Conservation (phyloP, 1,140 invertebrate genomes). For the Drosophila punjabiensis region DNA sequence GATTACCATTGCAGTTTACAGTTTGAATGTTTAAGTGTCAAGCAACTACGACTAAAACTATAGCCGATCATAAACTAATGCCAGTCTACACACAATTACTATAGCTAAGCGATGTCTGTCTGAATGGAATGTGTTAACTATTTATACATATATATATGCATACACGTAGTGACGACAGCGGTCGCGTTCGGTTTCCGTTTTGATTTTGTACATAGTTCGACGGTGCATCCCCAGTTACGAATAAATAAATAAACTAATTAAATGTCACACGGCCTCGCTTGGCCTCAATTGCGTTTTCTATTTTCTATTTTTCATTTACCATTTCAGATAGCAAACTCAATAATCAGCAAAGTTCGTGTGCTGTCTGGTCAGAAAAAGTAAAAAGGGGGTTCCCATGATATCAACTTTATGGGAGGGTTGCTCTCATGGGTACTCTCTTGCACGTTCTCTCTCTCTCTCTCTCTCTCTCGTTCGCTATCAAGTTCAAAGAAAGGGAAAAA, state of each 20-base stretch:
- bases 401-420: neutral
- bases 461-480: too few species aligned
- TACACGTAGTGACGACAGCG: neutral
- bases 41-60: slow-evolving; percentile 24
- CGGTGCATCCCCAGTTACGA: slow-evolving; percentile 34
- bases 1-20: slow-evolving; percentile 31
- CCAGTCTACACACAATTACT: slow-evolving; percentile 10
- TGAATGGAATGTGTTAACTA: slow-evolving; percentile 54
- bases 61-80: neutral
- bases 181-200: neutral
- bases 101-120: slow-evolving; percentile 59
- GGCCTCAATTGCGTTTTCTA: slow-evolving; percentile 10
- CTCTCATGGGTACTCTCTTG: too few species aligned
- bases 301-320: neutral
- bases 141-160: slow-evolving; percentile 3
- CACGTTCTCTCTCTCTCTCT: too few species aligned
- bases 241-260: slow-evolving; percentile 47
- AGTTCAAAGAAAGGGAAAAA: too few species aligned
- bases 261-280: slow-evolving; percentile 33
- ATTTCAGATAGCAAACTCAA: neutral
- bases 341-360: neutral
- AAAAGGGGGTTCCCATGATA: neutral
- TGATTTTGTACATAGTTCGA: slow-evolving; percentile 40
- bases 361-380: neutral
- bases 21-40: slow-evolving; percentile 59